Evolutionary conservation across 1,140 invertebrate species (phyloP).

Genomic region (Caerostris darwini): DNA sequence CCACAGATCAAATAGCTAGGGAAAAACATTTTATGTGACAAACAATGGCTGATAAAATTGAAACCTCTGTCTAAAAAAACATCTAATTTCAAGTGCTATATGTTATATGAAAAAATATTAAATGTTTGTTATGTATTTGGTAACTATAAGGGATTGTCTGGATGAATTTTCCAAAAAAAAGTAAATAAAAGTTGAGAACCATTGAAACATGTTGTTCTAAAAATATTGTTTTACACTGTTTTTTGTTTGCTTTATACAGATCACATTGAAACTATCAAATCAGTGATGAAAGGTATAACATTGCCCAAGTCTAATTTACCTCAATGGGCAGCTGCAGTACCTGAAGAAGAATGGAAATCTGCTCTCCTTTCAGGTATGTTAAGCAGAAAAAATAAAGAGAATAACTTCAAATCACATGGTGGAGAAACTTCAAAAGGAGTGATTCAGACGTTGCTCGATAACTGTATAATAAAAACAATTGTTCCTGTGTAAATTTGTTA

Average conservation of each 20-base stretch:
- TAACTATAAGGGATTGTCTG: no score
- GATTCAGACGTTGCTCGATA: constrained; percentile 53
- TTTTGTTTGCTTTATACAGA: constrained; percentile 4
- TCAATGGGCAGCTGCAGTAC: constrained; percentile 53
- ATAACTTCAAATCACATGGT: background rate
- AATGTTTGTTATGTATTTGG: no score
- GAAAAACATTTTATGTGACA: no score
- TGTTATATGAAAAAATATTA: no score
- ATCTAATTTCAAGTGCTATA: no score
- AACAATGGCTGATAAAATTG: no score
- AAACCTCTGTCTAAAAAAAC: no score
- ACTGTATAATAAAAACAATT: background rate
- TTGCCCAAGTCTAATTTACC: constrained; percentile 59
- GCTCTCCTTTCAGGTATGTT: constrained; percentile 45
- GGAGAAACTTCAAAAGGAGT: background rate
- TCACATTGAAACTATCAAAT: constrained; percentile 67
- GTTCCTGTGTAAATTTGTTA: background rate
- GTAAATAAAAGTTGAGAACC: no score
- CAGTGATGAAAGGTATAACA: constrained; percentile 62
- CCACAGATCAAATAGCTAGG: no score
- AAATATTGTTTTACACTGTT: background rate
- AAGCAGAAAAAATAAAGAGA: background rate
- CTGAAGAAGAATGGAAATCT: constrained; percentile 73
- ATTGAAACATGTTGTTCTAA: no score
- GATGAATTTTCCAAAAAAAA: no score